phyloP scores from a whole-genome alignment of 1,140 invertebrate genomes.

The Hydropsyche tenuis region DNA sequence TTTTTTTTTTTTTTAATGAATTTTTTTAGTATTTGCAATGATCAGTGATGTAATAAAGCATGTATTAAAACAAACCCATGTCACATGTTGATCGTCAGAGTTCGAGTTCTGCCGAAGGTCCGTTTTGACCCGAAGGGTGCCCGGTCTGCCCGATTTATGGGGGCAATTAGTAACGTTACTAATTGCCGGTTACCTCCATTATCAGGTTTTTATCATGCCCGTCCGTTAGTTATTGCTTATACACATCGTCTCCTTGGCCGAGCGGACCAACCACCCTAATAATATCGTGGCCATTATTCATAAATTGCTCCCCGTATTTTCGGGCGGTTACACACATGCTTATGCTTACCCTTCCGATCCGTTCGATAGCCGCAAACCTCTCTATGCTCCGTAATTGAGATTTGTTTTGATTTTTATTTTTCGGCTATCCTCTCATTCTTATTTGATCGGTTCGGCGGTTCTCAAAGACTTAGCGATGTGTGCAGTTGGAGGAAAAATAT shows the following conservation, averaged over 20 bases:
- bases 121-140: too few relatives aligned
- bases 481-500: too few relatives aligned
- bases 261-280: conserved; percentile 32
- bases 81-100: not conserved
- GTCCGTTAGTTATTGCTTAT: conserved; percentile 35
- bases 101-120: too few relatives aligned
- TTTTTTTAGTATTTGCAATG: too few relatives aligned
- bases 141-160: conserved; percentile 11
- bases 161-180: conserved; percentile 49
- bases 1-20: too few relatives aligned
- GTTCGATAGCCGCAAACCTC: not conserved
- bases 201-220: conserved; percentile 48
- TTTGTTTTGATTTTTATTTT: conserved; percentile 4
- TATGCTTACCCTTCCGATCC: conserved; percentile 11
- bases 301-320: conserved; percentile 37
- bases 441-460: not conserved
- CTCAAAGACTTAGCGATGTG: not conserved
- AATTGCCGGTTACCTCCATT: conserved; percentile 50
- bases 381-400: conserved; percentile 16
- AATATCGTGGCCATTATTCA: conserved; percentile 33
- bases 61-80: not conserved
- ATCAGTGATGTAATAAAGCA: not conserved
- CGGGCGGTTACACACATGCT: not conserved
- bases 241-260: conserved; percentile 29
- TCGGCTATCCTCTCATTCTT: not conserved